These are phyloP conservation scores for Sminthurinus signatus DNA, from an alignment of 1,140 invertebrate species.

Conservation along the genomic window DNA sequence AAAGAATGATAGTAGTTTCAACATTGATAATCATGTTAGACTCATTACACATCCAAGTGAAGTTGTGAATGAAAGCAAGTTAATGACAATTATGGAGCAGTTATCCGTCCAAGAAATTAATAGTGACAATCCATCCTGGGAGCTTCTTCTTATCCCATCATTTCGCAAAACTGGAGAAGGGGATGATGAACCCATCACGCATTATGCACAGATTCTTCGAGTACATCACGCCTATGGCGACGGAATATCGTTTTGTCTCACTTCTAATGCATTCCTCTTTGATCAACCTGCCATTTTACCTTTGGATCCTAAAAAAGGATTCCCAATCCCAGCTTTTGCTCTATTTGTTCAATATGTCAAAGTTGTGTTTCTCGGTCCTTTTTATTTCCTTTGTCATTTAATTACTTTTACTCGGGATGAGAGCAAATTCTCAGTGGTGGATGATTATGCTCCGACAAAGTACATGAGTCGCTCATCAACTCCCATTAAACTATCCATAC, in stretches of 20 bases:
- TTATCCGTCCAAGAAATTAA: background rate
- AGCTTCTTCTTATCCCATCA: constrained; percentile 28
- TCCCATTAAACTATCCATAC: constrained; percentile 10
- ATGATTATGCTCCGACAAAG: constrained; percentile 17
- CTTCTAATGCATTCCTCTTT: constrained; percentile 22
- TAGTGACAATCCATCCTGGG: constrained; percentile 23
- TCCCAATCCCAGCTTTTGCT: constrained; percentile 8
- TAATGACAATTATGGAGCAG: constrained; percentile 15
- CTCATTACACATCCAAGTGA: constrained; percentile 10
- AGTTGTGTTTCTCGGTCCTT: constrained; percentile 19
- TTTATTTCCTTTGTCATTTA: constrained; percentile 16
- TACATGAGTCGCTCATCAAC: constrained; percentile 12
- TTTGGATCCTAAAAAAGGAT: constrained; percentile 22
- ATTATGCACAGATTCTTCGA: constrained; percentile 24
- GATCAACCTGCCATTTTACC: constrained; percentile 19
- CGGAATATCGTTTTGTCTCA: constrained; percentile 23
- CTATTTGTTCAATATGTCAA: constrained; percentile 16
- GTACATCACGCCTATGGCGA: constrained; percentile 26
- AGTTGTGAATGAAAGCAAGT: constrained; percentile 10
- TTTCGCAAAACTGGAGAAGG: background rate
- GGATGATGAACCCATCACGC: background rate
- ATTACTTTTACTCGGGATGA: background rate
- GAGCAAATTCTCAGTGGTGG: constrained; percentile 12
- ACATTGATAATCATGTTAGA: constrained; percentile 18
- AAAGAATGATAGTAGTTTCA: constrained; percentile 15